These are phyloP conservation scores for Spilogale gracilis DNA, from an alignment of 2,113 vertebrate genomes.

Conservation along the genomic window DNA sequence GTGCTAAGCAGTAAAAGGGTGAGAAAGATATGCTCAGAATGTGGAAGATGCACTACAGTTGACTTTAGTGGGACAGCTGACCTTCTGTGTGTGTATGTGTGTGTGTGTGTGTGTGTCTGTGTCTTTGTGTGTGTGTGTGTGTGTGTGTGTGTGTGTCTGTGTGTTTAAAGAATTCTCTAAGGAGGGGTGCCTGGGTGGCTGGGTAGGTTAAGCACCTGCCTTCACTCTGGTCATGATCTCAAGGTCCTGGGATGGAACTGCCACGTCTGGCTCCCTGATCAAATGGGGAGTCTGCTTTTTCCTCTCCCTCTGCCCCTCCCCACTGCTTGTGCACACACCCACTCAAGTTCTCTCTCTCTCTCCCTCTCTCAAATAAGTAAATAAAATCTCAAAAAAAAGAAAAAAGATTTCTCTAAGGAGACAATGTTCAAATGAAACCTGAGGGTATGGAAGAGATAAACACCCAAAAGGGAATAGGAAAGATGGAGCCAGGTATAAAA, in stretches of 20 bases:
- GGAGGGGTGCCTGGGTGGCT: neutral
- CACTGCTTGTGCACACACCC: accelerated
- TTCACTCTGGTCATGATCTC: neutral
- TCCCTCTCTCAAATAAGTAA: neutral
- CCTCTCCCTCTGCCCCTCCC: neutral
- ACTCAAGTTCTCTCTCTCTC: neutral
- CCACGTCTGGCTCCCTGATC: neutral
- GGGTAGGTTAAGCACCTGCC: neutral
- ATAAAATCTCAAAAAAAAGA: neutral
- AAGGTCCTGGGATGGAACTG: neutral
- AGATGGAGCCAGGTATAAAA: neutral
- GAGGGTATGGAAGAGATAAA: neutral
- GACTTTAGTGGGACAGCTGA: neutral
- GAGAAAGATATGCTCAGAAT: no score
- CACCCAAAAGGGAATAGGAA: neutral
- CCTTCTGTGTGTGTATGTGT: neutral
- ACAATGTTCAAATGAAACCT: neutral
- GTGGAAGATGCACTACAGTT: neutral
- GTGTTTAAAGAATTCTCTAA: neutral
- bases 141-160: neutral
- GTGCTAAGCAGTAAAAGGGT: neutral
- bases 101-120: neutral
- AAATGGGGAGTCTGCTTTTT: neutral
- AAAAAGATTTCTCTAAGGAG: neutral
- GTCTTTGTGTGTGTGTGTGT: neutral